Evolutionary conservation across 2,888 invertebrate species (phyloP), one percentile per base, ranked within the genome.

Genomic region (Phragmatobia fuliginosa): DNA sequence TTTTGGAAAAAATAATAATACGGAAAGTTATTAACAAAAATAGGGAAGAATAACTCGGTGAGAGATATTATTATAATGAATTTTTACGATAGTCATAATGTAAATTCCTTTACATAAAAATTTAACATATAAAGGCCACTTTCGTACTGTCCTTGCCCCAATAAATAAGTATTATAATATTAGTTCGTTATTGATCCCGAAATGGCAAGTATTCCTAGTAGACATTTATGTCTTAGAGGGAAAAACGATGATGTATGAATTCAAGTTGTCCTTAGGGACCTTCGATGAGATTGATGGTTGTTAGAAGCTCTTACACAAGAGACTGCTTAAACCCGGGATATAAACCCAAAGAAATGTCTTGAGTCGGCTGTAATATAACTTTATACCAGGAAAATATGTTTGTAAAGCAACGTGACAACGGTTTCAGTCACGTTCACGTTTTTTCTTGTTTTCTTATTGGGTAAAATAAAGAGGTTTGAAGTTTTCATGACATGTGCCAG

Each of bases 111-210:
- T 21, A 49, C 18, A n/a, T n/a, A 21, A 38, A 2, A 3, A 49
- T 49, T 49, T 49, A 49, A 10, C 2, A 78, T 80, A 79, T 80
- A 72, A 76, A 78, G 80, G 79, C 80, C 1, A 82, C 73, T 78
- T 77, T 81, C 67, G 78, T 84, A 77, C 67, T 62, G 31, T 75
- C 72, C 74, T 77, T 70, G 80, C 73, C 74, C 77, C 76, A 80
- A 87, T 86, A 85, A 84, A 88, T 85, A 86, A 77, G 75, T 74
- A 68, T 62, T 74, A 66, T 72, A 67, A 76, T 75, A 78, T 74
- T 77, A 73, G 36, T 74, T 73, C 68, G 70, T 69, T 74, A 75
- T 78, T 77, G 73, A 77, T 75, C 69, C 75, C 68, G 49, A 69
- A 67, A 70, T 71, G 70, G 78, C 79, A 82, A 82, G 84, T 81